Conservation (phyloP, 2,113 vertebrate species). For the Nerophis lumbriciformis region DNA sequence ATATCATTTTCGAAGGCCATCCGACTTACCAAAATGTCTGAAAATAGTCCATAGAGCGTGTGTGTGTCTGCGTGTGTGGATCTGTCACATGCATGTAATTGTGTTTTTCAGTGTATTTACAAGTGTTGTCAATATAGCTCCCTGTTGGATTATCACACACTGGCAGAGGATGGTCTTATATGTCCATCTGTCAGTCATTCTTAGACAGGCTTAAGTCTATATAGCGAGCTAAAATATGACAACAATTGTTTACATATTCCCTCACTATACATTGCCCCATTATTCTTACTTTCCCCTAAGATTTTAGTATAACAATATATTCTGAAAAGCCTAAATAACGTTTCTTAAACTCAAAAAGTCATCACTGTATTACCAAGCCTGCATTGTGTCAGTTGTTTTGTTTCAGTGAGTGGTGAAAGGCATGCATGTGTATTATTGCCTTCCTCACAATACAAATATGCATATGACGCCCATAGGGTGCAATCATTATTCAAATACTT, state of each 20-base stretch:
- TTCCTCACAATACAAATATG: background rate
- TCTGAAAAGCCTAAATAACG: background rate
- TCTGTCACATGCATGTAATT: background rate
- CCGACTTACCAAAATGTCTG: constrained; percentile 7
- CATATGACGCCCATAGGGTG: background rate
- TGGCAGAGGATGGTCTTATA: constrained; percentile 39
- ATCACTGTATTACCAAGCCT: background rate
- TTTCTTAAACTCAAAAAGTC: background rate
- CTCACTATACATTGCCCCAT: constrained; percentile 3
- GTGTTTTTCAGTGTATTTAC: constrained; percentile 2
- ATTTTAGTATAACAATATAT: constrained; percentile 2
- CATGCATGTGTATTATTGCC: background rate
- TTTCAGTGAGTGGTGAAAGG: background rate
- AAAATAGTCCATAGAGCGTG: background rate
- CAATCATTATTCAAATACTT: background rate
- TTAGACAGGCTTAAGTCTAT: constrained; percentile 46
- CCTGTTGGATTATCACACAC: constrained; percentile 47
- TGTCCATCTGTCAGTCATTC: constrained; percentile 55
- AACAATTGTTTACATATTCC: constrained; percentile 23
- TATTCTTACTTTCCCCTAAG: background rate
- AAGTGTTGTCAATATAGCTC: constrained; percentile 9
- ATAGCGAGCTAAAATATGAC: constrained; percentile 27
- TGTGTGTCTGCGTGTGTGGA: background rate
- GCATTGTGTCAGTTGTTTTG: constrained; percentile 5
- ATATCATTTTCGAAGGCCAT: constrained; percentile 1